Evolutionary conservation across 2,113 vertebrate species (phyloP), one percentile per base, ranked within the genome.

Genomic region (Ctenomys sociabilis): DNA sequence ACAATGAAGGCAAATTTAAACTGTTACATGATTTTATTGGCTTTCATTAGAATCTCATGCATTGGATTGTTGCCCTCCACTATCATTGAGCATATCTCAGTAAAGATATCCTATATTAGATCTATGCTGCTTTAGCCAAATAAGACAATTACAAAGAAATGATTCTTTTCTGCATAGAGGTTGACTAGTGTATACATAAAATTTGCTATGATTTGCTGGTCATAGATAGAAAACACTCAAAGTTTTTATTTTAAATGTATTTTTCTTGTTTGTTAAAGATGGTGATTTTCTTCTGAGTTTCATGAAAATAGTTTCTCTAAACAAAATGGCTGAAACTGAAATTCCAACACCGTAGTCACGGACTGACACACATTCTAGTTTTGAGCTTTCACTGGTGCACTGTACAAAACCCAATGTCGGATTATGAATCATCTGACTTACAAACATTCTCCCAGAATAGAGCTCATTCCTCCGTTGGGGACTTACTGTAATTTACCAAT

Each of bases 201-300:
- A 68, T n/a, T 63, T 61, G 52, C 26, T 73, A 59, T 68, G 32
- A 92, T 4, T 80, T 85, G 35, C 82, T 35, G 43, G 7, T 28
- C 32, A 91, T 30, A 73, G 37, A 80, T 52, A 82, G 54, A 72
- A 94, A 87, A 19, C 37, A 75, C 28, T 75, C 24, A 75, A 43
- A 14, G 13, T 49, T 13, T 88, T 22, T 84, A 28, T 77, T 77
- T 72, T 70, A 83, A 89, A 6, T 70, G 52, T 77, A 40, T 61
- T 93, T 96, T 92, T 75, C 59, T 86, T 19, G 16, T 81, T 28
- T 68, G 9, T 37, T 93, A 66, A 88, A 88, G 83, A 7, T 73
- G 16, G 17, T 68, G 37, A 73, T 66, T 93, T 82, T 73, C 49
- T 91, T 88, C 35, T 84, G 1, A 61, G 9, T 66, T 82, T 82